phyloP scores from a whole-genome alignment of 1,140 invertebrate species.

The Drosophila bocqueti region DNA sequence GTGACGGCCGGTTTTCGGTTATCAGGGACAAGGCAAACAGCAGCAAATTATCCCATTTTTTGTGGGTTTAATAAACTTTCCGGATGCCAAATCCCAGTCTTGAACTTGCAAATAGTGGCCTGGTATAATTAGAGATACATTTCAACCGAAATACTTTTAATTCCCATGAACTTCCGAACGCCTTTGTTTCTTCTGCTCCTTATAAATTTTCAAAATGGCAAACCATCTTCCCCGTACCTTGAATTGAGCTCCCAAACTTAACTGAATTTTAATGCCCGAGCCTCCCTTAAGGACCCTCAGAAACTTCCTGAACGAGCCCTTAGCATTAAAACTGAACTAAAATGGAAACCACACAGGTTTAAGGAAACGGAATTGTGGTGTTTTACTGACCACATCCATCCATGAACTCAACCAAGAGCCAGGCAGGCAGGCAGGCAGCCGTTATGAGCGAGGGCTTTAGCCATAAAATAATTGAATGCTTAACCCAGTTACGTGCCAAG shows the following conservation, averaged over 20 bases:
- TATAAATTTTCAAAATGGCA: not conserved
- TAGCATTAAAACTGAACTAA: constrained; percentile 12
- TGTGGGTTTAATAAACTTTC: constrained; percentile 11
- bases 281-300: constrained; percentile 5
- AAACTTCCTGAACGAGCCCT: constrained; percentile 12
- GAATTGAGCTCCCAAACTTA: not conserved
- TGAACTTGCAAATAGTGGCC: not conserved
- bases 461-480: constrained; percentile 33
- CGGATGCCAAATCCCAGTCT: not conserved
- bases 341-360: constrained; percentile 11
- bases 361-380: not conserved
- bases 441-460: constrained; percentile 1
- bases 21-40: constrained; percentile 2
- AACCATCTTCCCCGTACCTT: not conserved
- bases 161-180: not conserved
- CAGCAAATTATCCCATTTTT: constrained; percentile 34
- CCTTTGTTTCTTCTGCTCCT: not conserved
- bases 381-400: constrained; percentile 12
- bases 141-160: not conserved
- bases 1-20: constrained; percentile 9
- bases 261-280: constrained; percentile 9
- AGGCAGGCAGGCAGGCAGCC: too few relatives aligned
- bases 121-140: not conserved
- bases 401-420: not conserved
- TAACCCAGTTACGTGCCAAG: constrained; percentile 31